Percentiles rank a stretch among this genome's conserved stretches.
phyloP scores from a whole-genome alignment of 2,888 invertebrate species.

The Trissolcus japonicus region DNA sequence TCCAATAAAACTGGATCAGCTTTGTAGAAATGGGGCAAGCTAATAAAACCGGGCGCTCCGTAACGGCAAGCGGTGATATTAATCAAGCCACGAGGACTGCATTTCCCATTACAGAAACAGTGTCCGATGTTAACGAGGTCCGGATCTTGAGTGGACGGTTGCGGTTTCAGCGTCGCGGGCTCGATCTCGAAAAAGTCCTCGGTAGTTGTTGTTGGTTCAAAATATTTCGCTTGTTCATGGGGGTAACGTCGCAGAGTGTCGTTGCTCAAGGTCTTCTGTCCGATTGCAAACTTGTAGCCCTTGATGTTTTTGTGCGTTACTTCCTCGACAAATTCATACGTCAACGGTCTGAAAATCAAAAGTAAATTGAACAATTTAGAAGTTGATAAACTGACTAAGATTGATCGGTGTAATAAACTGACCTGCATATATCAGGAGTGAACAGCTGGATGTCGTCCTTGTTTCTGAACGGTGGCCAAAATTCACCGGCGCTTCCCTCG shows the following conservation, averaged over 20 bases:
- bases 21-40: constrained; percentile 89
- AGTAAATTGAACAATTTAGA: background rate
- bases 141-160: constrained; percentile 60
- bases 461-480: constrained; percentile 83
- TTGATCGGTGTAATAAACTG: constrained; percentile 60
- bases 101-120: constrained; percentile 86
- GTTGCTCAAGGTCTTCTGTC: constrained; percentile 79
- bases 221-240: constrained; percentile 71
- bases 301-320: constrained; percentile 79
- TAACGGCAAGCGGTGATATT: constrained; percentile 88
- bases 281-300: constrained; percentile 83
- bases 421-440: constrained; percentile 86
- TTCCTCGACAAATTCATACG: constrained; percentile 78
- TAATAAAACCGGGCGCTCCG: constrained; percentile 89
- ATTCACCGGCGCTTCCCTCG: constrained; percentile 87
- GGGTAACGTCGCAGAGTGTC: constrained; percentile 69
- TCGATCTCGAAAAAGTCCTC: constrained; percentile 70
- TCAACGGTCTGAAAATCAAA: constrained; percentile 60
- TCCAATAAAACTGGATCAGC: constrained; percentile 83
- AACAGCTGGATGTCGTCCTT: constrained; percentile 82
- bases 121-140: constrained; percentile 71
- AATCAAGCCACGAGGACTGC: constrained; percentile 84
- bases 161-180: constrained; percentile 45
- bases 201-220: constrained; percentile 71
- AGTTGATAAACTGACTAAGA: background rate